Base-by-base conservation (phyloP, 2,888 invertebrate species). In the Drosophila suboccidentalis region DNA sequence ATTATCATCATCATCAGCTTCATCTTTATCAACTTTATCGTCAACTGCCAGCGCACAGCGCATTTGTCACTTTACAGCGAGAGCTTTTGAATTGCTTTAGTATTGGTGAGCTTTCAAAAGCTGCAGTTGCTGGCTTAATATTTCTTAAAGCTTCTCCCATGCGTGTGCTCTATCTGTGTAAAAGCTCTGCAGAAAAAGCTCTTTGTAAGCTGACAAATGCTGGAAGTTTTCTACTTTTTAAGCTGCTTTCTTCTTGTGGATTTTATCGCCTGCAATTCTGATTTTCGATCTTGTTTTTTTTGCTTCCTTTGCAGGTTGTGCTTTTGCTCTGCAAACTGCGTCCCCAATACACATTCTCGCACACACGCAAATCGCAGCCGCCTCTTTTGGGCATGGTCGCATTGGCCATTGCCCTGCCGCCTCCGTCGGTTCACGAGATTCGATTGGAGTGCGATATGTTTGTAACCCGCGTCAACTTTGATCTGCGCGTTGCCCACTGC, bases 381-480 rank as follows among this genome's bases (percentile, higher is more conserved):
- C 96, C 97, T 8, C 94, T 98, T 34, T 93, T 99, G 84, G 98
- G 98, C 26, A 97, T 98, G 96, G 98, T 98, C 65, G 98, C 97
- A 4, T 92, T 99, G 87, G 99, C 98, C 80, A 98, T 99, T 83
- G 99, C 98, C 10, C 94, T 99, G 80, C 99, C 99, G 49, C 98
- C 99, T 11, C 98, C 99, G 11, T 98, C 98, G 77, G 98, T 99
- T 78, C 98, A 99, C 92, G 99, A 99, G 94, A 98, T 98, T 87
- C 95, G 98, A 84, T 94, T 99, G 86, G 98, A 98, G 93, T 95
- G 97, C 60, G 98, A 98, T 92, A 97, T 97, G 97, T 99, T 99
- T 93, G 98, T 99, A 88, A 98, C 98, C 70, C 95, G 98, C 91
- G 97, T 99, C 90, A 97, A 96, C 92, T 98, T 98, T 90, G 98